Evolutionary conservation across 2,113 vertebrate species (phyloP), one percentile per base, ranked within the genome.

Genomic region (Neomonachus schauinslandi): DNA sequence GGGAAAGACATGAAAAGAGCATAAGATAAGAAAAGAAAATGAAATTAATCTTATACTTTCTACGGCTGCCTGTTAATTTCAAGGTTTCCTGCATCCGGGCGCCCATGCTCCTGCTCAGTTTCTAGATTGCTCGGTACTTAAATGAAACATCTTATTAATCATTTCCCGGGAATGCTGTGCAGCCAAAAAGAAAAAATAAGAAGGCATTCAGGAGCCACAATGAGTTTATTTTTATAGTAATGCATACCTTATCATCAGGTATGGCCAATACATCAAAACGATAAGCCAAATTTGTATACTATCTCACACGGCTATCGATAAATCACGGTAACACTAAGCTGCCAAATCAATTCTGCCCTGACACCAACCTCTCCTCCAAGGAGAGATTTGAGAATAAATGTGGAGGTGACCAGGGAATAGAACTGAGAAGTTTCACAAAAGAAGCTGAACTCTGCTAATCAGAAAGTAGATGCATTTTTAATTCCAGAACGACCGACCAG

Each of bases 21-120:
- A 36, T 93, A 97, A 98, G 98, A 98, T 98, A 98, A 99, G 98
- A 98, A 96, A 98, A 98, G 97, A 98, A 98, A 98, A 98, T 97
- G 98, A 98, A 98, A 98, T 98, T 97, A 98, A 98, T 99, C 98
- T 98, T 94, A 97, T 81, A 91, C 97, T 98, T 98, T 98, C 98
- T 96, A 74, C 93, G 97, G 93, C 98, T 98, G 94, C 91, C 97
- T 98, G 97, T 96, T 98, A 98, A 98, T 98, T 97, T 97, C 97
- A 94, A 96, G 95, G 94, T 98, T 98, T 98, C 97, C 91, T 97
- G 98, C 97, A 83, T 98, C 98, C 71, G 80, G 86, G 83, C 1
- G 21, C 65, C 49, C 13, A 16, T 1, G 26, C 28, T 18, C 19
- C 36, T 16, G 77, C 83, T 74, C 36, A 0, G 22, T 97, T 97